Conservation (phyloP, 2,113 vertebrate species). For the Microcebus murinus region DNA sequence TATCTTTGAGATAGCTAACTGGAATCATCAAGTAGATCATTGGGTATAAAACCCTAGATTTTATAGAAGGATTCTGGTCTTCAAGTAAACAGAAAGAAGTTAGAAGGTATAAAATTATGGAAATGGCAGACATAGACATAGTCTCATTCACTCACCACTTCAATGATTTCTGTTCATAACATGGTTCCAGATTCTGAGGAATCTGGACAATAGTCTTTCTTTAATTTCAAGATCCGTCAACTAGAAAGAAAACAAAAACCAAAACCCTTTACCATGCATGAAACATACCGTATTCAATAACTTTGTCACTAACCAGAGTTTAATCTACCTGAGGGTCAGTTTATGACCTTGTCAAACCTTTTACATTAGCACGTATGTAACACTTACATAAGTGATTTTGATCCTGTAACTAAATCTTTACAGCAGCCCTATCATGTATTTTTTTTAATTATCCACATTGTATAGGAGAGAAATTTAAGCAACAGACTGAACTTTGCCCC, state of each 20-base stretch:
- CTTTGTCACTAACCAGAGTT: background rate
- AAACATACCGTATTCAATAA: background rate
- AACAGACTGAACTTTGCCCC: background rate
- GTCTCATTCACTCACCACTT: background rate
- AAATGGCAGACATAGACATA: background rate
- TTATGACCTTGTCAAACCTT: too few species aligned
- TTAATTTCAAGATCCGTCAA: background rate
- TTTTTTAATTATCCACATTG: background rate
- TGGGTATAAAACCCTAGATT: background rate
- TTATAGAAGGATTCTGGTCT: background rate
- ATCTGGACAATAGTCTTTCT: too few species aligned
- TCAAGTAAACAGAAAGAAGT: background rate
- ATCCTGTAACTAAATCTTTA: background rate
- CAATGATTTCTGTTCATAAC: background rate
- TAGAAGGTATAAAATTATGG: background rate
- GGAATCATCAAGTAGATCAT: background rate
- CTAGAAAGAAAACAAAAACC: background rate
- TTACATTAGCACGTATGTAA: too few species aligned
- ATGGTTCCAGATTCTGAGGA: background rate
- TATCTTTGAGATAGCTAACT: background rate
- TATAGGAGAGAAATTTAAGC: background rate
- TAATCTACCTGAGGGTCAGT: background rate
- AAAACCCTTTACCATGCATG: background rate
- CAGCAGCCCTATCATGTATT: background rate
- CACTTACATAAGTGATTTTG: rapidly evolving